phyloP scores from a whole-genome alignment of 37 sponge, comb jelly and placozoan species.

The Crambe crambe region DNA sequence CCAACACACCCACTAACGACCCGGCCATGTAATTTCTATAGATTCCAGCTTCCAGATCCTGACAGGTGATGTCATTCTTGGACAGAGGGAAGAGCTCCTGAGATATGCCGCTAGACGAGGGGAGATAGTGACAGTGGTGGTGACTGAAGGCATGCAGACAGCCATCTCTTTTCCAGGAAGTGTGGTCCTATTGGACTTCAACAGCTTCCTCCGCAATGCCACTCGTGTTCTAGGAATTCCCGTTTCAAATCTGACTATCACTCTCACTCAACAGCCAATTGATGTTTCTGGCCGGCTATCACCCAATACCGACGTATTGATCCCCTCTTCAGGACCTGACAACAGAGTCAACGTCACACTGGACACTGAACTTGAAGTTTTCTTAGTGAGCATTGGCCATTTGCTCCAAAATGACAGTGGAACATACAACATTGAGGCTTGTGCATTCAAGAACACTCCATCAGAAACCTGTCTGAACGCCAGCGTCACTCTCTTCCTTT shows the following conservation, averaged over 20 bases:
- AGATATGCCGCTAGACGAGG: background rate
- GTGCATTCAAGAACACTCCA: background rate
- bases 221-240: too few relatives aligned
- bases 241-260: background rate
- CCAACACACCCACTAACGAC: too few relatives aligned
- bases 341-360: background rate
- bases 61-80: background rate
- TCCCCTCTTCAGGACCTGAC: background rate
- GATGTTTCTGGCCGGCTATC: background rate
- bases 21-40: too few relatives aligned
- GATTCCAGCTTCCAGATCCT: background rate
- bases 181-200: background rate
- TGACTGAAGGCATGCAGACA: background rate
- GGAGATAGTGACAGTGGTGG: background rate
- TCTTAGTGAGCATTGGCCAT: background rate
- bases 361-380: background rate
- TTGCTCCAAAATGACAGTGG: background rate
- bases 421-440: background rate
- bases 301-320: background rate
- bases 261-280: background rate
- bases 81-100: background rate
- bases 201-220: background rate
- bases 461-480: background rate
- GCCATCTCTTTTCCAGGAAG: background rate
- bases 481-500: background rate